A percentile compares a stretch with the other conserved stretches of the same genome.
Evolutionary conservation across 2,888 invertebrate species (phyloP).

Genomic region (Tiliacea citrago): DNA sequence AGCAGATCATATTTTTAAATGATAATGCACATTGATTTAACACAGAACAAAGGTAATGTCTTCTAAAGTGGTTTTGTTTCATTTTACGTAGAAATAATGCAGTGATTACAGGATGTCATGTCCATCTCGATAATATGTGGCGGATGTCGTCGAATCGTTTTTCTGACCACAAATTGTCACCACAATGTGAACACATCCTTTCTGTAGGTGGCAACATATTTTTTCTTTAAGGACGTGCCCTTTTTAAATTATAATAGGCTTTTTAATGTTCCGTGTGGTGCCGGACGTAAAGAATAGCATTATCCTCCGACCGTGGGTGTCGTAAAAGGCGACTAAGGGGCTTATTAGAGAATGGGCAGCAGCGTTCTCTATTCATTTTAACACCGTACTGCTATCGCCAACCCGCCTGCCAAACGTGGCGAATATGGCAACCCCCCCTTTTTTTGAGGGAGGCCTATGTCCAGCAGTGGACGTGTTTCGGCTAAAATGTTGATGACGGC

Average conservation of each 20-base stretch:
- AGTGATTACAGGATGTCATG: slow-evolving; percentile 63
- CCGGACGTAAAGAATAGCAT: too few relatives aligned
- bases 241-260: background rate
- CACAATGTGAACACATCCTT: slow-evolving; percentile 39
- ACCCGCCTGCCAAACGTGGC: too few relatives aligned
- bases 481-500: too few relatives aligned
- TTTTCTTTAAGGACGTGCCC: slow-evolving; percentile 9
- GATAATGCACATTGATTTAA: background rate
- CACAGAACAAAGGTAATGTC: background rate
- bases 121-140: slow-evolving; percentile 55
- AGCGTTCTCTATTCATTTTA: too few relatives aligned
- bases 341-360: too few relatives aligned
- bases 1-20: background rate
- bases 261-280: too few relatives aligned
- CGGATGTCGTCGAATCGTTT: slow-evolving; percentile 60
- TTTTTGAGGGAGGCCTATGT: too few relatives aligned
- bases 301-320: too few relatives aligned
- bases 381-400: too few relatives aligned
- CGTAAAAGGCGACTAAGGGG: too few relatives aligned
- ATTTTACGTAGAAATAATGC: slow-evolving; percentile 16
- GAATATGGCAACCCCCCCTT: too few relatives aligned
- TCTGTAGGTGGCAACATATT: slow-evolving; percentile 23
- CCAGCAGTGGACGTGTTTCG: too few relatives aligned
- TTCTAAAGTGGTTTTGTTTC: slow-evolving; percentile 8
- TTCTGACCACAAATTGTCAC: slow-evolving; percentile 60